These are phyloP conservation scores for Haliaeetus albicilla DNA, from an alignment of 2,797 vertebrate species.

Conservation along the genomic window DNA sequence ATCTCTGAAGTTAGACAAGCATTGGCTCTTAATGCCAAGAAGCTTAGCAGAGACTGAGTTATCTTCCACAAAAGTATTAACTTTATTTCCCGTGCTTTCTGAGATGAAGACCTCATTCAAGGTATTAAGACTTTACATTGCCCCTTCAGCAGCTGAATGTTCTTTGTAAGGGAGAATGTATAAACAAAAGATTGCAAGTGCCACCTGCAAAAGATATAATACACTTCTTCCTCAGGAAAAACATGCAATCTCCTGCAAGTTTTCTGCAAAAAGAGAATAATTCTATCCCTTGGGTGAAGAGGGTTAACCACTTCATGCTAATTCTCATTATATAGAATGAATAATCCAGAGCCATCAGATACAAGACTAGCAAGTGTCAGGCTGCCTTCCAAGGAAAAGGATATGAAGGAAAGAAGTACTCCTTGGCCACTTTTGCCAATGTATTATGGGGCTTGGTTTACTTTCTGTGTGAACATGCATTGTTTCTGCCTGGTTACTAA, in stretches of 20 bases:
- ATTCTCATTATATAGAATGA: background rate
- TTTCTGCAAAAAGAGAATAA: background rate
- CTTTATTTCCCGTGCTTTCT: background rate
- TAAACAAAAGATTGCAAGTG: background rate
- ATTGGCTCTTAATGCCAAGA: background rate
- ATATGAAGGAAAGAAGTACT: background rate
- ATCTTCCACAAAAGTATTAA: background rate
- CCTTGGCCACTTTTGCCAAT: background rate
- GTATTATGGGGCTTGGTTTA: background rate
- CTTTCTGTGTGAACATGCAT: background rate
- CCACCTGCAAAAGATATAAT: background rate
- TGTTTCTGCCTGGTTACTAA: background rate
- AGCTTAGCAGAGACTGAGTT: background rate
- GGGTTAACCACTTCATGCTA: background rate
- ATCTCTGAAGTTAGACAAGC: background rate
- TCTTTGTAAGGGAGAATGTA: background rate
- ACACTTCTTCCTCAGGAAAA: background rate
- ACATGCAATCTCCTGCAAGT: background rate
- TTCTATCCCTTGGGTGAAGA: background rate
- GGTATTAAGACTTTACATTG: background rate
- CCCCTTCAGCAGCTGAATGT: background rate
- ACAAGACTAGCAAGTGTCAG: background rate
- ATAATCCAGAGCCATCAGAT: background rate
- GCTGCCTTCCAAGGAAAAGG: background rate
- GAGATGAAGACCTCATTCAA: background rate